Conservation (phyloP, 1,140 invertebrate genomes). For the Paraescarpia echinospica region DNA sequence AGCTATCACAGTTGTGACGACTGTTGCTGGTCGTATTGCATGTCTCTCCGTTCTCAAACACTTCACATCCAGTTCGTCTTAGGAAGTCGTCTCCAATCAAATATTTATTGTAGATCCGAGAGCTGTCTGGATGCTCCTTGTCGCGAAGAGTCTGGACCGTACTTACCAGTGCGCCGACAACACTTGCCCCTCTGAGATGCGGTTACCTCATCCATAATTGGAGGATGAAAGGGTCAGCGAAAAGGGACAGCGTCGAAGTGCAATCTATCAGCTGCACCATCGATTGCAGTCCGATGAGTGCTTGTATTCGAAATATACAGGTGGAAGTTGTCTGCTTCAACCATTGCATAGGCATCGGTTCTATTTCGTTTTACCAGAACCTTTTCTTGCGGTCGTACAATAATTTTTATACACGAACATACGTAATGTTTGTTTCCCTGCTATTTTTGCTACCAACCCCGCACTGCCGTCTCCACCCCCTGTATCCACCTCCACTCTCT, state of each 20-base stretch:
- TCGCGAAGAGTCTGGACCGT: background rate
- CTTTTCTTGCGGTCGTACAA: too few species aligned
- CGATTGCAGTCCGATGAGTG: background rate
- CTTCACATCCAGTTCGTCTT: background rate
- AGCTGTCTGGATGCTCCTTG: background rate
- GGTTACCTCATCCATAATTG: background rate
- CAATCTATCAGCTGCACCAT: background rate
- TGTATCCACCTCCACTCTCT: too few species aligned
- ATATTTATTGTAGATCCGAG: background rate
- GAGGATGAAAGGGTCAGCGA: background rate
- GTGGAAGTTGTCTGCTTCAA: background rate
- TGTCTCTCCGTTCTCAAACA: background rate
- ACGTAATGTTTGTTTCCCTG: too few species aligned
- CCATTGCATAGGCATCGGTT: background rate
- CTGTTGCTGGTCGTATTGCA: background rate
- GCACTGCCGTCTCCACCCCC: too few species aligned
- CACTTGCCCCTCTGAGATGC: background rate
- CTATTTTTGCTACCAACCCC: too few species aligned
- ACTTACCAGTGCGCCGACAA: background rate
- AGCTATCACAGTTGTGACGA: background rate
- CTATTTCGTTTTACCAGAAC: background rate
- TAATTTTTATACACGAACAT: too few species aligned
- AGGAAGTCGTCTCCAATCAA: background rate
- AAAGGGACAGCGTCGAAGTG: background rate
- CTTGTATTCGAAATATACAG: background rate